A percentile compares a stretch with the other conserved stretches of the same genome.
phyloP scores from a whole-genome alignment of 2,797 vertebrate species.

The Philypnodon macrostomus region DNA sequence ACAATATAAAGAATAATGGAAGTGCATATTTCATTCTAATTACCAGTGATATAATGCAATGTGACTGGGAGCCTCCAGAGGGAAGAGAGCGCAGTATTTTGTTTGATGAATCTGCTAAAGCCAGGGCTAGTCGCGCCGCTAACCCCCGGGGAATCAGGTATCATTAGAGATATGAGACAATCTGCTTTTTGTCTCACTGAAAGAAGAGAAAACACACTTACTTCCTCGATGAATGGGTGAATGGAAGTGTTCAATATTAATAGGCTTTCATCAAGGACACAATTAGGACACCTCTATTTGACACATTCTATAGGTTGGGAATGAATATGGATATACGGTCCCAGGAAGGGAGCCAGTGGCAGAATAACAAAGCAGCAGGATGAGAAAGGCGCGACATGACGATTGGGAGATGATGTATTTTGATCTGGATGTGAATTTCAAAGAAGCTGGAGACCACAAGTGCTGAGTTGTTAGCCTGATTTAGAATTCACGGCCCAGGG shows the following conservation, averaged over 20 bases:
- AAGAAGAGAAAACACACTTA: conserved; percentile 59
- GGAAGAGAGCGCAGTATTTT: conserved; percentile 75
- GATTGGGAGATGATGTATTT: conserved; percentile 59
- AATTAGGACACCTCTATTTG: conserved; percentile 84
- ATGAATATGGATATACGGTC: conserved; percentile 80
- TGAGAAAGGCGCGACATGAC: conserved; percentile 59
- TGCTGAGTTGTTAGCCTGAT: conserved; percentile 61
- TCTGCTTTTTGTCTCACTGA: conserved; percentile 74
- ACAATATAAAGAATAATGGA: conserved; percentile 80
- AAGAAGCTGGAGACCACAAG: conserved; percentile 56
- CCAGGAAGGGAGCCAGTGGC: conserved; percentile 64
- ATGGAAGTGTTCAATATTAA: conserved; percentile 81
- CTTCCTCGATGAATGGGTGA: conserved; percentile 62
- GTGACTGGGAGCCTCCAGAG: conserved; percentile 79
- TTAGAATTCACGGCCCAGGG: conserved; percentile 69
- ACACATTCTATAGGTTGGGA: conserved; percentile 76
- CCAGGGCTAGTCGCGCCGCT: conserved; percentile 67
- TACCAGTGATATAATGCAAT: conserved; percentile 81
- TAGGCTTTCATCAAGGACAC: conserved; percentile 85
- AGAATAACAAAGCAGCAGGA: conserved; percentile 70
- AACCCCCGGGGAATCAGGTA: conserved; percentile 81
- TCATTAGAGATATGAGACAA: conserved; percentile 82
- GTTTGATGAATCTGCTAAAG: conserved; percentile 83
- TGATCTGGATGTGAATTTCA: conserved; percentile 64
- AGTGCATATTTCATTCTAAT: conserved; percentile 84